Evolutionary conservation across 2,113 vertebrate species (phyloP).

Genomic region (Sphyrna mokarran): DNA sequence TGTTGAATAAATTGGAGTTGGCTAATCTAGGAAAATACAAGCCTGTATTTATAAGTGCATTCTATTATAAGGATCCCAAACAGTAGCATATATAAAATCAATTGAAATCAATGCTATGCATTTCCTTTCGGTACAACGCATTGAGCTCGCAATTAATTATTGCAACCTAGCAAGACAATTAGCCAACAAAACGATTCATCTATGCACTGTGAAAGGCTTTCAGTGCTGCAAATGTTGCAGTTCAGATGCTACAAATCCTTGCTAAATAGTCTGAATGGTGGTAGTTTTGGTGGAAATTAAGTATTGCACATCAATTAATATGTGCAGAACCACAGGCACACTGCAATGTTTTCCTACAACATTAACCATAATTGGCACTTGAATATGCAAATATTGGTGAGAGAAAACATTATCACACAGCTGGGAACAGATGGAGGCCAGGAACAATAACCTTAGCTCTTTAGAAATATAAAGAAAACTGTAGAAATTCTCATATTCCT

Average conservation of each 20-base stretch:
- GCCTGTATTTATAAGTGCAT: neutral
- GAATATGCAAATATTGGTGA: constrained; percentile 70
- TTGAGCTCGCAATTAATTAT: neutral
- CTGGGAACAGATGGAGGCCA: constrained; percentile 65
- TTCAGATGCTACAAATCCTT: neutral
- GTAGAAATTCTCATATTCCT: constrained; percentile 53
- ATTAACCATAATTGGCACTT: constrained; percentile 65
- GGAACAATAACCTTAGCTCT: constrained; percentile 65
- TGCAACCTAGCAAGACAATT: neutral
- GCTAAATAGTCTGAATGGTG: neutral
- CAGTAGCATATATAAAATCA: neutral
- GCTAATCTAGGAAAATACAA: neutral
- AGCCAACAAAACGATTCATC: constrained; percentile 19
- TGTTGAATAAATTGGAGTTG: neutral
- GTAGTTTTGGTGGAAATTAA: constrained; percentile 35
- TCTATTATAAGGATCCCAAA: neutral
- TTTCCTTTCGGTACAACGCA: neutral
- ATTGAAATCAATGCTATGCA: neutral
- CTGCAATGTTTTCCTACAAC: constrained; percentile 56
- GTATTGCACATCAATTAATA: constrained; percentile 40
- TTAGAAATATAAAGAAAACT: constrained; percentile 64
- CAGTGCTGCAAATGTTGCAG: neutral
- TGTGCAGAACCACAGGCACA: constrained; percentile 39
- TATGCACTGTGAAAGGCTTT: neutral
- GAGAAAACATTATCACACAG: constrained; percentile 58